A percentile compares a stretch with the other conserved stretches of the same genome.
phyloP scores from a whole-genome alignment of 30 jellyfish, hydroid and myxozoan species.

The Nemopilema nomurai region DNA sequence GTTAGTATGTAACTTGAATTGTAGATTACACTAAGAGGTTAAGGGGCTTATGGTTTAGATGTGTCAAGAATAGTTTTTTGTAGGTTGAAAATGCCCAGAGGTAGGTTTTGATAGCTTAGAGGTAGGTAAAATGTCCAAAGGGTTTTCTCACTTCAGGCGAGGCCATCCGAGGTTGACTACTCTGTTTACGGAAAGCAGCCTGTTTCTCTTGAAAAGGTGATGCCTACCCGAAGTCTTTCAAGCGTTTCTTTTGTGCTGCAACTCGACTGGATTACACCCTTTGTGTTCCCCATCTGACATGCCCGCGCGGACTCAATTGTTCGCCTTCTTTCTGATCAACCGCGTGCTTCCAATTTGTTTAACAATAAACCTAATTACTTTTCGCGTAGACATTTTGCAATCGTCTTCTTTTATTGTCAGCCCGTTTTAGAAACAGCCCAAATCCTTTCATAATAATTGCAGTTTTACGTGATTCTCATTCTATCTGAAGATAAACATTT shows the following conservation, averaged over 20 bases:
- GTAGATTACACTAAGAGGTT: too few relatives aligned
- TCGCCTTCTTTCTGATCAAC: background rate
- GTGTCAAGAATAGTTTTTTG: too few relatives aligned
- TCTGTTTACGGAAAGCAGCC: too few relatives aligned
- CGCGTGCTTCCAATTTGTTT: slow-evolving; percentile 5
- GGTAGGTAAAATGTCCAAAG: too few relatives aligned
- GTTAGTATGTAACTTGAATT: too few relatives aligned
- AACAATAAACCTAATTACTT: background rate
- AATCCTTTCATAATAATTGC: background rate
- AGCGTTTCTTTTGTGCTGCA: background rate
- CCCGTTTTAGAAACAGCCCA: background rate
- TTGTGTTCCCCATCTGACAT: slow-evolving; percentile 4
- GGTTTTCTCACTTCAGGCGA: too few relatives aligned
- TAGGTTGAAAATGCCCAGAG: too few relatives aligned
- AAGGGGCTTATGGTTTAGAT: too few relatives aligned
- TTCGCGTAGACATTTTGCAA: background rate
- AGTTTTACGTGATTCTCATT: too few relatives aligned
- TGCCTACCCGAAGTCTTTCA: background rate
- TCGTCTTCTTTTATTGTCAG: background rate
- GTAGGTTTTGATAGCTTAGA: too few relatives aligned
- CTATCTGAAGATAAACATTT: too few relatives aligned
- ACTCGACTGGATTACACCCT: background rate
- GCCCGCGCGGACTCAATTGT: background rate
- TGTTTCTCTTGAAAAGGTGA: background rate
- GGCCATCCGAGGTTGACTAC: too few relatives aligned